Evolutionary conservation across 2,113 vertebrate genomes (phyloP).

Genomic region (Ailuropoda melanoleuca): DNA sequence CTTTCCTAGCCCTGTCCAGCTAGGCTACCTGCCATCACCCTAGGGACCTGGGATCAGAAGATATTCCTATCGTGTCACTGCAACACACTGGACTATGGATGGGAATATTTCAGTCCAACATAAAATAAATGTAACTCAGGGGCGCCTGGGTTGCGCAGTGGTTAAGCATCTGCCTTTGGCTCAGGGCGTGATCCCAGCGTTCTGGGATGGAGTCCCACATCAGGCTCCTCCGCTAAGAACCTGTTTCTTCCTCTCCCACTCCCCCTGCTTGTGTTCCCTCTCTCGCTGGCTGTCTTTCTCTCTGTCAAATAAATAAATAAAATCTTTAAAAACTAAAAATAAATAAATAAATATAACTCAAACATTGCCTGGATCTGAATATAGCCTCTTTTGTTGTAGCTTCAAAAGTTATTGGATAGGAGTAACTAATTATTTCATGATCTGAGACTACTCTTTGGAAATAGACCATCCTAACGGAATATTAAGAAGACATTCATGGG

Average conservation of each 20-base stretch:
- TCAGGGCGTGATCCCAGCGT: no score
- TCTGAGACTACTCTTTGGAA: background rate
- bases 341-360: background rate
- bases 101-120: background rate
- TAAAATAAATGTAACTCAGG: background rate
- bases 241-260: no score
- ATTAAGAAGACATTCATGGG: background rate
- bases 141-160: no score
- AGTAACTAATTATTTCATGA: background rate
- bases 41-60: background rate
- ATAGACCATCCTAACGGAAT: background rate
- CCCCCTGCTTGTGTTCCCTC: no score
- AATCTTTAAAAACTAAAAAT: no score
- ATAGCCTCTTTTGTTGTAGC: background rate
- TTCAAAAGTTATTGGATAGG: background rate
- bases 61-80: background rate
- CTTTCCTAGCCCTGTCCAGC: rapidly evolving
- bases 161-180: no score
- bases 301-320: no score
- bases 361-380: background rate
- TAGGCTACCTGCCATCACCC: background rate
- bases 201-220: no score
- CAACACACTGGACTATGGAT: no score
- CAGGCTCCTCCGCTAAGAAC: no score
- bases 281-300: no score